Base-by-base conservation (phyloP, 2,113 vertebrate genomes). In the Terrapene triunguis region DNA sequence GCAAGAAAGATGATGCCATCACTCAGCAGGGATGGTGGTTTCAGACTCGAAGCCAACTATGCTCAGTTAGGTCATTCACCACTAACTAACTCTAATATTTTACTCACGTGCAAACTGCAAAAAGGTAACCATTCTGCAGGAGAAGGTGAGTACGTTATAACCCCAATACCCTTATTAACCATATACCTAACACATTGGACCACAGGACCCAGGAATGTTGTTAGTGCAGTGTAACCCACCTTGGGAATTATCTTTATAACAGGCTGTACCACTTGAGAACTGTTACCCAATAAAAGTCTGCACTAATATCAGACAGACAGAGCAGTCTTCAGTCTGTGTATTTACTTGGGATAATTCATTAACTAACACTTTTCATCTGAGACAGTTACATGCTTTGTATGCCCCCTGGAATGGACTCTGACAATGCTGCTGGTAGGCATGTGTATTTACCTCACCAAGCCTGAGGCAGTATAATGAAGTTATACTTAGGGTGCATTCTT, bases 301-400 rank as follows among this genome's bases (percentile, higher is more conserved):
- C 92, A 87, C 89, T 91, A 91, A 96, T 89, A 96, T 92, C 88
- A 93, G 96, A 96, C 92, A 96, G 95, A 95, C 88, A 96, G 97
- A 97, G 96, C 96, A 97, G 91, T 97, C 95, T 96, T 96, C 96
- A 94, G 96, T 92, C 90, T 97, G 95, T 95, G 96, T 93, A 87
- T 95, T 97, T 93, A 96, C 96, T 96, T 94, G 94, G 94, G 93
- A 94, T 93, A 94, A 96, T 97, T 97, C 97, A 96, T 97, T 97
- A 97, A 93, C 96, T 97, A 97, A 97, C 96, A 97, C 94, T 97
- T 97, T 96, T 97, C 96, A 96, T 97, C 96, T 97, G 95, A 97
- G 97, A 97, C 95, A 93, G 92, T 97, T 96, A 95, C 93, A 96
- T 93, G 97, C 95, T 97, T 96, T 96, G 97, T 96, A 96, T 97